Evolutionary conservation across 2,113 vertebrate species (phyloP), one percentile per base, ranked within the genome.

Genomic region (Desmodus rotundus): DNA sequence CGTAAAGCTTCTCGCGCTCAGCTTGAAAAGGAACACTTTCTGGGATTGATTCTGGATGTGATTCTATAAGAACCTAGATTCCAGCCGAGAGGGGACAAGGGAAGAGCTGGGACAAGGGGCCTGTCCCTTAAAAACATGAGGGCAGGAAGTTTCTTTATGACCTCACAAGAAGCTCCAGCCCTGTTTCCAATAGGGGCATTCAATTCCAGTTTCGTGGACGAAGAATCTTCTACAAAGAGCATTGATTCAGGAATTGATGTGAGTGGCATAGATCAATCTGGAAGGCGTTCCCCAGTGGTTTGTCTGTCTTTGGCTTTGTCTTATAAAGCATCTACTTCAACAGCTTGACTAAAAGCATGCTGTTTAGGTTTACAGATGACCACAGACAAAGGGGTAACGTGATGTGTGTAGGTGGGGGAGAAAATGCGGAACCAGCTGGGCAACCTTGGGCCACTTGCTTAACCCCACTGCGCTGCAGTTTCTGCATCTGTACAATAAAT

Each of bases 11-110:
- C 90, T 90, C 88, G 63, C 31, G 72, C 76, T 91, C 81, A 43
- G 56, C 94, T 86, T 96, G 91, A 89, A 97, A 94, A 91, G 28
- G 63, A 96, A 52, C 16, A 83, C 83, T 93, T 96, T 93, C 77
- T 87, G 43, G 77, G 73, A 93, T 77, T 83, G 90, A 83, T 73
- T 95, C 2, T 0, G 26, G 36, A 52, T 61, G n/a, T 67, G 83
- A 89, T 74, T 94, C 88, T 78, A 14, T 31, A 86, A 92, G 63
- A 63, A 73, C 67, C 73, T 63, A 89, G 82, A 63, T 12, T 65
- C 31, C 77, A 87, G 41, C 84, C 54, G 22, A 58, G 36, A 82
- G 38, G 33, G n/a, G 15, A 54, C 54, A 87, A 61, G 88, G 28
- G 78, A 92, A 78, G 54, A 80, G 15, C 16, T 54, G 80, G 50